Conservation (phyloP, 1,140 invertebrate species). For the Bombus polaris region DNA sequence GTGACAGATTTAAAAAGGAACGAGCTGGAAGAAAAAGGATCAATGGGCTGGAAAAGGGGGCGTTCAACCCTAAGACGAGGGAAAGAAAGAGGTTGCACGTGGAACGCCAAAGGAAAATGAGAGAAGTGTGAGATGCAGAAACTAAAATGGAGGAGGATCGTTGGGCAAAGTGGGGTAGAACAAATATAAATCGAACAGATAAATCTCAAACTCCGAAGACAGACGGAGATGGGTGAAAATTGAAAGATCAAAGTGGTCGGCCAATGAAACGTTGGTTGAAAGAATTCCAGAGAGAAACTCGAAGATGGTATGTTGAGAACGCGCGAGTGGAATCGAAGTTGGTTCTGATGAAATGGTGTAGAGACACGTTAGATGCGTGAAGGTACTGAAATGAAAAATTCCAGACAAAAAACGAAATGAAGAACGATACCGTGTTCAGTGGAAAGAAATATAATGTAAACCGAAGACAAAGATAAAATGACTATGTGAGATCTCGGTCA, state of each 20-base stretch:
- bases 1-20: neutral
- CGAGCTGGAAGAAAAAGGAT: neutral
- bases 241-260: conserved; percentile 31
- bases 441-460: too few relatives aligned
- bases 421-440: neutral
- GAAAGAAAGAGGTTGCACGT: neutral
- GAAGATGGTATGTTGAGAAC: neutral
- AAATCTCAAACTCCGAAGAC: conserved; percentile 22
- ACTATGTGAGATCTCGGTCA: neutral
- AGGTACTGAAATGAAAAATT: conserved; percentile 55
- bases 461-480: neutral
- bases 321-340: conserved; percentile 14
- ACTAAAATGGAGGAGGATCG: neutral
- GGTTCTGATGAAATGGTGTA: neutral
- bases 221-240: conserved; percentile 19
- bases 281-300: conserved; percentile 26
- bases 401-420: neutral
- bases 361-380: conserved; percentile 5
- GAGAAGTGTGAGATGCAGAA: neutral
- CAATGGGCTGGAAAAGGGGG: conserved; percentile 6
- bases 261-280: conserved; percentile 47
- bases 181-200: conserved; percentile 28
- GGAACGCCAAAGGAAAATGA: neutral
- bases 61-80: too few relatives aligned
- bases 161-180: neutral